Base-by-base conservation (phyloP, 2,113 vertebrate genomes). In the Hippocampus abdominalis region DNA sequence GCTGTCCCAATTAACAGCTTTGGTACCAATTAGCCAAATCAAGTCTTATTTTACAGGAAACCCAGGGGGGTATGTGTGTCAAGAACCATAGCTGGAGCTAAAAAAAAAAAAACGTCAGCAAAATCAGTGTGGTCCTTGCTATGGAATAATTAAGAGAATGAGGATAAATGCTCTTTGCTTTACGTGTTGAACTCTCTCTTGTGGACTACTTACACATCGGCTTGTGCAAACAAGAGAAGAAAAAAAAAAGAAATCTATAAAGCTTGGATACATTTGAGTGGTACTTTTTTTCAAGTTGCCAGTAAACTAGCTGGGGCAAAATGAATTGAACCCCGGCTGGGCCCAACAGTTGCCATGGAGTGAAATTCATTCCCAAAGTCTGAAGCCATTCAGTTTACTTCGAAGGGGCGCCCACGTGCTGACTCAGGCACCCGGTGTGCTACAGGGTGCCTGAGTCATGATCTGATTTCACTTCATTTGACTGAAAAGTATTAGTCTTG, bases 21-120 rank as follows among this genome's bases (percentile, higher is more conserved):
- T 83, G 86, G 73, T 88, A 86, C 85, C 89, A 90, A 90, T 91
- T 90, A 91, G 83, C 74, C 81, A 89, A 87, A 87, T 89, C 82
- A 89, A 89, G 74, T 77, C 70, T 83, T 82, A 51, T 67, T 75
- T 83, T 74, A 85, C 69, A 77, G 76, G 81, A 87, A 68, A 60
- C 83, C 84, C 86, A 70, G 46, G 80, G 4, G 90, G 81, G 72
- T 84, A 68, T 77, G 61, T 72, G 75, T 83, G 84, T 88, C 78
- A 79, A 76, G 82, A 85, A 85, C 64, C 71, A 80, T 63, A 63
- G 69, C 53, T 77, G 16, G 73, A 67, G 70, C 68, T 72, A 18
- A 71, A 74, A 61, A 71, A 68, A 20, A 53, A 54, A 70, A 76
- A 67, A 79, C 65, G 23, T 74, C 68, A 25, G 62, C 60, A 77